Evolutionary conservation across 2,797 vertebrate species (phyloP), one percentile per base, ranked within the genome.

Genomic region (Rhinichthys osculus): DNA sequence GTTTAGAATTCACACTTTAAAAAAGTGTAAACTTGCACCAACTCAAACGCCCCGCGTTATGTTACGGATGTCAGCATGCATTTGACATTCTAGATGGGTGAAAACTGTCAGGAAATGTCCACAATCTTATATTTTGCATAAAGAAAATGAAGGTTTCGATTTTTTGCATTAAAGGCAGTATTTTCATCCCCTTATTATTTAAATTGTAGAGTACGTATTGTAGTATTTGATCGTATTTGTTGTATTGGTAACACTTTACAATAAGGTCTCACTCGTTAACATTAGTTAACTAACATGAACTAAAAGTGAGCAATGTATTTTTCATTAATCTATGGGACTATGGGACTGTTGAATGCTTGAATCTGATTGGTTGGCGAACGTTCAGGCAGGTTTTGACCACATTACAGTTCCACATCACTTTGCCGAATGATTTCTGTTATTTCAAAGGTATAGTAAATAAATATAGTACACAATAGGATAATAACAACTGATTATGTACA

Each of bases 41-140:
- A 2, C 21, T 71, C n/a, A 23, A 67, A 30, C 7, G 21, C 19
- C 50, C 40, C 19, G 19, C 2, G 2, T 67, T 21, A 11, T 40
- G 82, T 79, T 73, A 81, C 33, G 70, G 21, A 14, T 85, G 54
- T 73, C 84, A 59, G 23, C 30, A 54, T 77, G 70, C 40, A 76
- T 62, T 78, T 81, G 38, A 85, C 40, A 9, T 64, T 52, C n/a
- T 40, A 42, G 6, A 52, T 52, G 33, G 62, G 23, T 54, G 30
- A 77, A 62, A 42, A 59, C 38, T 21, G 14, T 40, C 47, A 57
- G 35, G 33, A 83, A 66, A 27, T 50, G 59, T 50, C 17, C n/a
- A 14, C 27, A 17, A 23, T 84, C 10, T 40, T 54, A 47, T 77
- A 50, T 27, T 42, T 54, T 52, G 27, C 33, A 69, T 50, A 52